These are phyloP conservation scores for Standfussiana lucernea DNA, from an alignment of 2,888 invertebrate species.

Conservation along the genomic window DNA sequence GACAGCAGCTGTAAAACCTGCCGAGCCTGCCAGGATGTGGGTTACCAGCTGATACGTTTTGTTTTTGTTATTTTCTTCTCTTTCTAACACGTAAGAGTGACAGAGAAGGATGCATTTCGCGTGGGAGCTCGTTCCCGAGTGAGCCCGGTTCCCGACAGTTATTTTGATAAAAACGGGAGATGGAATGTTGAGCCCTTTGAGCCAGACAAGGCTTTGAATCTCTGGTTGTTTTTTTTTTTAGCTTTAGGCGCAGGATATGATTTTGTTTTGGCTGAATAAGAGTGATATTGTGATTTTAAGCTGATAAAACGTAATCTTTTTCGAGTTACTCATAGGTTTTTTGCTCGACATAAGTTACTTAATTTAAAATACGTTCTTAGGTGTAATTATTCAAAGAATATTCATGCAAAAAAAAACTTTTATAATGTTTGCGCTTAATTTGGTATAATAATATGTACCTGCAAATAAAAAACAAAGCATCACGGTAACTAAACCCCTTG, in stretches of 20 bases:
- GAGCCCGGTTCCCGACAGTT: slow-evolving; percentile 58
- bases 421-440: too few species aligned
- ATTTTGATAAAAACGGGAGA: slow-evolving; percentile 60
- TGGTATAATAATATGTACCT: too few species aligned
- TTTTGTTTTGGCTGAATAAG: slow-evolving; percentile 7
- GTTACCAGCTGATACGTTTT: slow-evolving; percentile 64
- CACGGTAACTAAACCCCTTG: too few species aligned
- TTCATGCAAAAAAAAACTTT: too few species aligned
- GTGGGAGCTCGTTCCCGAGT: slow-evolving; percentile 54
- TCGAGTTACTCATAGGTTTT: slow-evolving; percentile 3
- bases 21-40: slow-evolving; percentile 67
- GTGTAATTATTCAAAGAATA: too few species aligned
- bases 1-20: slow-evolving; percentile 66
- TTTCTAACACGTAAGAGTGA: slow-evolving; percentile 26
- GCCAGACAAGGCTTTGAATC: slow-evolving; percentile 4
- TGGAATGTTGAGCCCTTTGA: slow-evolving; percentile 50
- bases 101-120: slow-evolving; percentile 34
- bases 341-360: neutral
- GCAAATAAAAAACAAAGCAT: too few species aligned
- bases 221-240: neutral
- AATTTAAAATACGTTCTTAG: neutral
- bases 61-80: slow-evolving; percentile 55
- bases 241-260: neutral
- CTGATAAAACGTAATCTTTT: neutral
- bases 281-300: neutral